phyloP scores from a whole-genome alignment of 2,797 vertebrate species.

The Miichthys miiuy region DNA sequence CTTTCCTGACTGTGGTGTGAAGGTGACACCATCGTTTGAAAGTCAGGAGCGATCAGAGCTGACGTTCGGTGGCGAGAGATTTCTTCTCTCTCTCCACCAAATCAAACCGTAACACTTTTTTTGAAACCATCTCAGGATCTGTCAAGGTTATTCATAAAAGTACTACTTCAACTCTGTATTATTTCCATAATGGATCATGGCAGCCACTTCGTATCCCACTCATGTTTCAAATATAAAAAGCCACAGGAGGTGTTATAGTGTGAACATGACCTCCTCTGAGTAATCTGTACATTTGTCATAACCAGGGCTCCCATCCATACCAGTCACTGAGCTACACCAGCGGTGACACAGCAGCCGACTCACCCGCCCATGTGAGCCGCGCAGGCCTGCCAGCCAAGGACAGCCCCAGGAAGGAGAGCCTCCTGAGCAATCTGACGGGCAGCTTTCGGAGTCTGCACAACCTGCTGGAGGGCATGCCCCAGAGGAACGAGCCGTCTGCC shows the following conservation, averaged over 20 bases:
- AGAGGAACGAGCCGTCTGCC: constrained; percentile 86
- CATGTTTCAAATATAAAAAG: not conserved
- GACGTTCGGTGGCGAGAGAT: not conserved
- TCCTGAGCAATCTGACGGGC: constrained; percentile 96
- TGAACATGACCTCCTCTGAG: constrained; percentile 20
- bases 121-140: not conserved
- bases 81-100: constrained; percentile 19
- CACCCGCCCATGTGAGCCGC: constrained; percentile 93
- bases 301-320: constrained; percentile 97
- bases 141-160: not conserved
- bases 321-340: constrained; percentile 98
- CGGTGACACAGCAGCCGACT: constrained; percentile 97
- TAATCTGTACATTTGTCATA: constrained; percentile 38
- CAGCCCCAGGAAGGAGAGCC: constrained; percentile 96
- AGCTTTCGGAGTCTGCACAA: constrained; percentile 98
- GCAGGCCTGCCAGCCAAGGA: constrained; percentile 89
- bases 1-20: constrained; percentile 8
- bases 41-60: constrained; percentile 24
- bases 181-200: not conserved
- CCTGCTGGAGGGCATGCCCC: constrained; percentile 94
- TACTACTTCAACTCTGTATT: constrained; percentile 11
- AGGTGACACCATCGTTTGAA: constrained; percentile 29
- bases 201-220: constrained; percentile 12
- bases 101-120: constrained; percentile 9
- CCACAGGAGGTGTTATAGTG: not conserved